These are phyloP conservation scores for Meteorus colon DNA, from an alignment of 2,888 invertebrate species.

Conservation along the genomic window DNA sequence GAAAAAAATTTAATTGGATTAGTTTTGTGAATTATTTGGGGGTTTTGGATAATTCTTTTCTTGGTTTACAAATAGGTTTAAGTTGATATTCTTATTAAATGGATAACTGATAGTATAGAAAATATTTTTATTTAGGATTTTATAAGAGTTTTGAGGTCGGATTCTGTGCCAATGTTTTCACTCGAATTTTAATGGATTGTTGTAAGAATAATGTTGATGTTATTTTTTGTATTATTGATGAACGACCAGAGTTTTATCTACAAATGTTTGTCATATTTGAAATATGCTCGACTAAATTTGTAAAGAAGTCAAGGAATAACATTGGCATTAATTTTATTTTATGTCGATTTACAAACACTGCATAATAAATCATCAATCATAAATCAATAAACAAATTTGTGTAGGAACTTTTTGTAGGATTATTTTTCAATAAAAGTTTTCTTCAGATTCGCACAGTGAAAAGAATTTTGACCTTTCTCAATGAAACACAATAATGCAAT, in stretches of 20 bases:
- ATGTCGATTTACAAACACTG: not conserved
- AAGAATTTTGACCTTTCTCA: not conserved
- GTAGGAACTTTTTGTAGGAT: not conserved
- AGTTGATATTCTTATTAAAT: too few relatives aligned
- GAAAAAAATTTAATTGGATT: conserved; percentile 14
- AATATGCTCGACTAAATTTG: not conserved
- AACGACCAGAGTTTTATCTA: too few relatives aligned
- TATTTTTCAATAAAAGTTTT: not conserved
- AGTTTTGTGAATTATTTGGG: too few relatives aligned
- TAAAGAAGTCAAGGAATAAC: not conserved
- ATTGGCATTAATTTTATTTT: not conserved
- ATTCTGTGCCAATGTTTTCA: too few relatives aligned
- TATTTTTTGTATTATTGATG: too few relatives aligned
- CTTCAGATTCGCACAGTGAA: not conserved
- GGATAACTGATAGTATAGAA: too few relatives aligned
- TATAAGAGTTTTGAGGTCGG: too few relatives aligned
- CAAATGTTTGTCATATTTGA: too few relatives aligned
- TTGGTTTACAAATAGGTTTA: not conserved
- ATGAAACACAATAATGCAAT: conserved; percentile 29
- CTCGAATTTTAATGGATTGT: too few relatives aligned
- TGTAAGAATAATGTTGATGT: too few relatives aligned
- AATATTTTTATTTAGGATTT: too few relatives aligned
- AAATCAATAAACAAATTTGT: not conserved
- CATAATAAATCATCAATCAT: not conserved
- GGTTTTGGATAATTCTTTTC: not conserved